phyloP scores from a whole-genome alignment of 2,888 invertebrate genomes.

The Lycaena phlaeas region DNA sequence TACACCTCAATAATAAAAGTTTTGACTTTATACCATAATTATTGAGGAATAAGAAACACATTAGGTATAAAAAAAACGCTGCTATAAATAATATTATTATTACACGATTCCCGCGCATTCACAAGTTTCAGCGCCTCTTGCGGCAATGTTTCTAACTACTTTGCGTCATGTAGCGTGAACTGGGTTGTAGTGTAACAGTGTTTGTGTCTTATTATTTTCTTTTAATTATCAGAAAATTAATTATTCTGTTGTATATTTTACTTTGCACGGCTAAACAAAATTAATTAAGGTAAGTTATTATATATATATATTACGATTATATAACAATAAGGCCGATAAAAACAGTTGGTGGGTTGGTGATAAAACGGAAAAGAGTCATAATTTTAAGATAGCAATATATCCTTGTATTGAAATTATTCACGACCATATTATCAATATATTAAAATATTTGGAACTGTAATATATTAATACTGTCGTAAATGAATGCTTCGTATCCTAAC shows the following conservation, averaged over 20 bases:
- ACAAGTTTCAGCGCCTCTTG: constrained; percentile 24
- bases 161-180: constrained; percentile 39
- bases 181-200: constrained; percentile 35
- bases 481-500: constrained; percentile 12
- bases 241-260: neutral
- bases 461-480: constrained; percentile 18
- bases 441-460: constrained; percentile 43
- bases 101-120: constrained; percentile 26
- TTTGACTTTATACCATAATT: no score
- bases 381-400: neutral
- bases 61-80: no score
- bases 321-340: constrained; percentile 34
- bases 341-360: constrained; percentile 30
- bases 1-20: no score
- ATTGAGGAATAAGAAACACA: no score
- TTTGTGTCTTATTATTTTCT: constrained; percentile 33
- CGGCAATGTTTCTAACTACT: constrained; percentile 34
- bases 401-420: neutral
- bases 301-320: constrained; percentile 35
- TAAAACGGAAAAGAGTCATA: constrained; percentile 7
- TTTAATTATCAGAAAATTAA: constrained; percentile 12
- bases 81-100: no score
- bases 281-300: constrained; percentile 40
- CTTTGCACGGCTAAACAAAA: constrained; percentile 6
- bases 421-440: neutral